Conservation (phyloP, 2,797 vertebrate genomes). For the Mergus octosetaceus region DNA sequence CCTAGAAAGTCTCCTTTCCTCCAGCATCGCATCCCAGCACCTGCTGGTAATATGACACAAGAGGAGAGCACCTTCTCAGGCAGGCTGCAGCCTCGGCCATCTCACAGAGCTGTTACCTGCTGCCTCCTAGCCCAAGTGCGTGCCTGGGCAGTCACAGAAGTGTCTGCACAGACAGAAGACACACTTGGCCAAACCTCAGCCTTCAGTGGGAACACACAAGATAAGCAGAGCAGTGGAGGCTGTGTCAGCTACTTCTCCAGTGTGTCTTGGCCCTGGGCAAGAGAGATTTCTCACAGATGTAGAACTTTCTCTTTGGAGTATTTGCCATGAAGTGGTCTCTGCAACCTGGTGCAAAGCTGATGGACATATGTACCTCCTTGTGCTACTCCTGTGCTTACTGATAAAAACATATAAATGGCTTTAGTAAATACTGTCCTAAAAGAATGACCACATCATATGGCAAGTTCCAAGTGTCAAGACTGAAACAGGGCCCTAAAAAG, state of each 20-base stretch:
- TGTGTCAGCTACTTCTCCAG: background rate
- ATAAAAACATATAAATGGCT: background rate
- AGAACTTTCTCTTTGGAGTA: background rate
- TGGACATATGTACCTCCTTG: background rate
- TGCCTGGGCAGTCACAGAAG: background rate
- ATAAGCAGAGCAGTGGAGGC: background rate
- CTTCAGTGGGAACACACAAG: background rate
- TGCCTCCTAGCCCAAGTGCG: background rate
- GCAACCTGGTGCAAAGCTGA: background rate
- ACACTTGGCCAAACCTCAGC: background rate
- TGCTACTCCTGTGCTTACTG: background rate
- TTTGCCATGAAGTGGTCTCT: background rate
- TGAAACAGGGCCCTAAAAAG: background rate
- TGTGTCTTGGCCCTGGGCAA: background rate
- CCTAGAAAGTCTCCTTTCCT: background rate
- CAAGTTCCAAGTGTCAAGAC: background rate
- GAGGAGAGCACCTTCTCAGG: background rate
- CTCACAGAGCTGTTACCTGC: background rate
- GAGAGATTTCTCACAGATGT: background rate
- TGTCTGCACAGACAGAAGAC: background rate
- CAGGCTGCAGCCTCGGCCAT: background rate
- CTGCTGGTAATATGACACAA: rapidly evolving
- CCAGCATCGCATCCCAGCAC: background rate
- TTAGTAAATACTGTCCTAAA: background rate
- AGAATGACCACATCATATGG: background rate